Evolutionary conservation across 2,888 invertebrate genomes (phyloP), one percentile per base, ranked within the genome.

Genomic region (Standfussiana lucernea): DNA sequence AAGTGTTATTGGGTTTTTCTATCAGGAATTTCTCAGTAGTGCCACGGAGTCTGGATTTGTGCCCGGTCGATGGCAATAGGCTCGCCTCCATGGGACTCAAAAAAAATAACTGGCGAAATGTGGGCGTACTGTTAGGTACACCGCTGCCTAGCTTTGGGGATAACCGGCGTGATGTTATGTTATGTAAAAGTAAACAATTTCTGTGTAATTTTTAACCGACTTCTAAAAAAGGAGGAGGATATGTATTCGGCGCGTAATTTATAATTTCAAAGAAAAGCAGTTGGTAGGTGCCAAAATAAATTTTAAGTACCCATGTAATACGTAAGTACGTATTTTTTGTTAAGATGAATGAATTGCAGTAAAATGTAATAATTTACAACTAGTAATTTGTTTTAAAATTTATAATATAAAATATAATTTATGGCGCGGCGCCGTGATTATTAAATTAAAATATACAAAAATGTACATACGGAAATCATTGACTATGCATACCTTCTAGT

Each of bases 391-490:
- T 1, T 62, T 53, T 53, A 59, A 4, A 42, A 72, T 72, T 72
- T 35, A 37, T 45, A 50, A 67, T 59, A 66, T 53, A n/a, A 5
- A 1, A n/a, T n/a, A n/a, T n/a, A n/a, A n/a, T n/a, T n/a, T 7
- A 79, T 56, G 47, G 13, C 18, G 45, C 8, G 24, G 13, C n/a
- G 28, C 35, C 6, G 21, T 37, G 24, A n/a, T n/a, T 15, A 32
- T 62, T 47, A 37, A 62, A 71, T 71, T 35, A 47, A 70, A 75
- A 82, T 64, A 10, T 64, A 35, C 32, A 64, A 76, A 82, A 65
- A 75, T 72, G 61, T 65, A 28, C 15, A 62, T 65, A 69, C 35
- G 81, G 72, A 83, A 77, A n/a, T 66, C 65, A 59, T 75, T 72
- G 75, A 69, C 40, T 75, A 81, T 67, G 64, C 35, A 71, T 80